Percentiles rank a stretch among this genome's conserved stretches.
Evolutionary conservation across 2,888 invertebrate genomes (phyloP).

Genomic region (Idaea biselata): DNA sequence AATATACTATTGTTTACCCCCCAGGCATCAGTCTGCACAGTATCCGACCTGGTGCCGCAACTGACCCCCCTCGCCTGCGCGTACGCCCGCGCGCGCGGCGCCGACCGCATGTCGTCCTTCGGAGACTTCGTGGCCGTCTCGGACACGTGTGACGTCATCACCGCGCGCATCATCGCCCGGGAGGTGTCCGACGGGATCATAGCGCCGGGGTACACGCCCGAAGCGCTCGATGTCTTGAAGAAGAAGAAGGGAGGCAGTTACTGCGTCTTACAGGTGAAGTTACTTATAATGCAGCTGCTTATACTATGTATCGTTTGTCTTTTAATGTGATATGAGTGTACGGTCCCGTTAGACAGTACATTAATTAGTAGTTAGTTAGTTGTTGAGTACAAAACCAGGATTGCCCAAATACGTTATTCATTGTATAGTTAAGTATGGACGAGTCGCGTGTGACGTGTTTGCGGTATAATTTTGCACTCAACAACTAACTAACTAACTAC

Average conservation of each 20-base stretch:
- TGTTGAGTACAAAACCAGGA: too few relatives aligned
- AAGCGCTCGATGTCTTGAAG: slow-evolving; percentile 91
- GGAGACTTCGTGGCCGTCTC: slow-evolving; percentile 98
- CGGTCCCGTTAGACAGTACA: too few relatives aligned
- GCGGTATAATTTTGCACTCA: too few relatives aligned
- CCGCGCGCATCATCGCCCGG: slow-evolving; percentile 94
- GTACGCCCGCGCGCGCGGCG: slow-evolving; percentile 97
- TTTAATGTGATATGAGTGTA: too few relatives aligned
- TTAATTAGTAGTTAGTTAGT: too few relatives aligned
- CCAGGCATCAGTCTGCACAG: slow-evolving; percentile 95
- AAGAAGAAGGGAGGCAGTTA: slow-evolving; percentile 98
- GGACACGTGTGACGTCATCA: slow-evolving; percentile 92
- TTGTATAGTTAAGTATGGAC: too few relatives aligned
- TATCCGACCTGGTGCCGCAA: slow-evolving; percentile 87
- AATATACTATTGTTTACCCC: neutral
- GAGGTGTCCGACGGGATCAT: slow-evolving; percentile 99
- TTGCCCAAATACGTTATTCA: too few relatives aligned
- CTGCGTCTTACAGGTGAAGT: slow-evolving; percentile 92
- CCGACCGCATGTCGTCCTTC: slow-evolving; percentile 99
- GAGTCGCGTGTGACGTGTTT: too few relatives aligned
- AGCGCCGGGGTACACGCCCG: slow-evolving; percentile 93
- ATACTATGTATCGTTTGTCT: too few relatives aligned
- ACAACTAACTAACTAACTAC: too few relatives aligned
- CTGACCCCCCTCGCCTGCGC: slow-evolving; percentile 93
- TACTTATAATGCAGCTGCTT: too few relatives aligned